A percentile compares a stretch with the other conserved stretches of the same genome.
Evolutionary conservation across 2,888 invertebrate genomes (phyloP).

Genomic region (Neoscelio sp.): DNA sequence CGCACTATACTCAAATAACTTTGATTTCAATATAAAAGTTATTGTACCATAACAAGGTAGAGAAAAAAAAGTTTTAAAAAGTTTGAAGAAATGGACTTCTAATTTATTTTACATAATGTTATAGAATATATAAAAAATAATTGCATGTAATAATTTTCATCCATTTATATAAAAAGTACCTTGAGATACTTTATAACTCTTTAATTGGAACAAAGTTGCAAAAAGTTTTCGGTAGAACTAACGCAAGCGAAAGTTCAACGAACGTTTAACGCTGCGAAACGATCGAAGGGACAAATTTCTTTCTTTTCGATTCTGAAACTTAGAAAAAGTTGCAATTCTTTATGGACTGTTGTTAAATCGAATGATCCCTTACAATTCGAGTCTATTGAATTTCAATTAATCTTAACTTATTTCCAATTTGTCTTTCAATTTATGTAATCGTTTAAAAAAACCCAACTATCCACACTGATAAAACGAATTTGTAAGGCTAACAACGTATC

Average conservation of each 20-base stretch:
- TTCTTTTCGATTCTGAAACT: constrained; percentile 28
- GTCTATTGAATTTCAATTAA: constrained; percentile 15
- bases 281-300: constrained; percentile 37
- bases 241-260: constrained; percentile 39
- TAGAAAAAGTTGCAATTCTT: constrained; percentile 48
- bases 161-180: constrained; percentile 35
- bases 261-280: constrained; percentile 40
- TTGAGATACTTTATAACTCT: constrained; percentile 15
- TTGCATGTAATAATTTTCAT: constrained; percentile 18
- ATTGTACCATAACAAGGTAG: too few species aligned
- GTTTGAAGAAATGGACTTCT: too few species aligned
- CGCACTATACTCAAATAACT: too few species aligned
- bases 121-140: constrained; percentile 27
- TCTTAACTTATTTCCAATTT: constrained; percentile 11
- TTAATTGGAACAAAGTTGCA: constrained; percentile 29
- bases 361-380: constrained; percentile 29
- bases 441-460: too few species aligned
- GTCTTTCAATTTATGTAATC: background rate
- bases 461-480: too few species aligned
- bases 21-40: too few species aligned
- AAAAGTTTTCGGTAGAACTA: constrained; percentile 36
- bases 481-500: too few species aligned
- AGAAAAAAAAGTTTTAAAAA: too few species aligned
- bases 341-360: constrained; percentile 28
- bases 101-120: too few species aligned